Conservation (phyloP, 1,140 invertebrate genomes). For the Platyscapa corneri region DNA sequence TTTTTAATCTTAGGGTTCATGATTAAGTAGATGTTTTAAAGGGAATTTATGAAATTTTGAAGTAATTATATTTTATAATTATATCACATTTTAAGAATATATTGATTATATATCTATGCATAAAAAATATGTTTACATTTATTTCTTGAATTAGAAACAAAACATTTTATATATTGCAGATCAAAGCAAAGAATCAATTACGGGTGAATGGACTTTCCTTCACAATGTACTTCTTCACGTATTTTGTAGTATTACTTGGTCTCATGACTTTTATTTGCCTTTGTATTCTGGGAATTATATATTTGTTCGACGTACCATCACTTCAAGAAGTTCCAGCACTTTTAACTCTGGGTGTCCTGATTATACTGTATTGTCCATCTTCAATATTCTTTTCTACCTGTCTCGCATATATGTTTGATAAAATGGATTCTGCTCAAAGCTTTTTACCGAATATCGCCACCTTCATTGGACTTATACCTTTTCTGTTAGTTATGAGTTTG, state of each 20-base stretch:
- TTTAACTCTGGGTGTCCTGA: constrained; percentile 78
- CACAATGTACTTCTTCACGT: constrained; percentile 85
- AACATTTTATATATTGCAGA: constrained; percentile 78
- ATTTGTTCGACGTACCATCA: constrained; percentile 81
- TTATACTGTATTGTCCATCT: constrained; percentile 83
- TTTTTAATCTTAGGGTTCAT: too few relatives aligned
- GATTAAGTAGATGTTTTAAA: too few relatives aligned
- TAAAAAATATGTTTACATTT: too few relatives aligned
- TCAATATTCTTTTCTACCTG: constrained; percentile 85
- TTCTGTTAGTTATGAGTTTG: constrained; percentile 80
- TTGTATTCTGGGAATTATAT: constrained; percentile 80
- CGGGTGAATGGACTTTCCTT: constrained; percentile 87
- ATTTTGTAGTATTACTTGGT: constrained; percentile 81
- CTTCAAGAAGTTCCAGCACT: constrained; percentile 82
- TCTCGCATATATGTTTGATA: constrained; percentile 87
- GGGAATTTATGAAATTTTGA: too few relatives aligned
- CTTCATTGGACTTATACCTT: constrained; percentile 84
- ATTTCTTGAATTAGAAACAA: too few relatives aligned
- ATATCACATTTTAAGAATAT: too few relatives aligned
- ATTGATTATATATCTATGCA: too few relatives aligned
- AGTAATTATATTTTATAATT: too few relatives aligned
- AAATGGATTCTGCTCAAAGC: constrained; percentile 86
- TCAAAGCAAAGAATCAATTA: constrained; percentile 87
- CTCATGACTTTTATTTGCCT: constrained; percentile 82
- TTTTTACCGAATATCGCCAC: constrained; percentile 85